Conservation (phyloP, 2,888 invertebrate species). For the Trissolcus japonicus region DNA sequence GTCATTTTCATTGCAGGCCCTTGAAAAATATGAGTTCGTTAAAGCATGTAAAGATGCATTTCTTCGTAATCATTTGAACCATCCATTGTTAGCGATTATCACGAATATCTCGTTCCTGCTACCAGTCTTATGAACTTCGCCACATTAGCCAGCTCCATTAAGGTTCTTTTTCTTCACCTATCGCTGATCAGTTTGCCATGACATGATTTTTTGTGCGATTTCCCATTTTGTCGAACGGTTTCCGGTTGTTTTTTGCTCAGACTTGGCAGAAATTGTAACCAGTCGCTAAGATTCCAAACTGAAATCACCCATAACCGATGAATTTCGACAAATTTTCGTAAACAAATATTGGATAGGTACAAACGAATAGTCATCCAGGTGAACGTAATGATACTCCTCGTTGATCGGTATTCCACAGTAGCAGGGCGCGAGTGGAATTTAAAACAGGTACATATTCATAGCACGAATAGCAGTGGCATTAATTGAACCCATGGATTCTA, state of each 20-base stretch:
- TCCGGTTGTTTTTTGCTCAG: too few relatives aligned
- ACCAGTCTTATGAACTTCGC: too few relatives aligned
- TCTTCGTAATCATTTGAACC: slow-evolving; percentile 42
- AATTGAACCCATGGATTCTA: slow-evolving; percentile 67
- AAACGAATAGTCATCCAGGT: background rate
- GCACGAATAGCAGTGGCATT: slow-evolving; percentile 61
- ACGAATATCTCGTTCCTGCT: slow-evolving; percentile 8
- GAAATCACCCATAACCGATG: too few relatives aligned
- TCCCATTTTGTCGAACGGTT: too few relatives aligned
- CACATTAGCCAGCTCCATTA: too few relatives aligned
- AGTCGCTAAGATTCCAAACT: too few relatives aligned
- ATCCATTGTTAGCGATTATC: slow-evolving; percentile 30
- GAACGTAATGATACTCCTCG: slow-evolving; percentile 56
- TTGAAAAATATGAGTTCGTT: slow-evolving; percentile 32
- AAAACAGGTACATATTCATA: slow-evolving; percentile 41
- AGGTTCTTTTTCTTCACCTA: background rate
- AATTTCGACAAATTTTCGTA: too few relatives aligned
- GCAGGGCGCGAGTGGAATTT: slow-evolving; percentile 55
- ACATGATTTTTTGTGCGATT: too few relatives aligned
- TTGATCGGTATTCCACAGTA: slow-evolving; percentile 60
- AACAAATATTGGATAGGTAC: too few relatives aligned
- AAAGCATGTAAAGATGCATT: slow-evolving; percentile 44
- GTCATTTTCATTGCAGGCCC: slow-evolving; percentile 36
- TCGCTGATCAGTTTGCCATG: background rate
- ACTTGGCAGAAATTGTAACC: too few relatives aligned